These are phyloP conservation scores for Argyra leucocephala DNA, from an alignment of 2,888 invertebrate species.

Conservation along the genomic window DNA sequence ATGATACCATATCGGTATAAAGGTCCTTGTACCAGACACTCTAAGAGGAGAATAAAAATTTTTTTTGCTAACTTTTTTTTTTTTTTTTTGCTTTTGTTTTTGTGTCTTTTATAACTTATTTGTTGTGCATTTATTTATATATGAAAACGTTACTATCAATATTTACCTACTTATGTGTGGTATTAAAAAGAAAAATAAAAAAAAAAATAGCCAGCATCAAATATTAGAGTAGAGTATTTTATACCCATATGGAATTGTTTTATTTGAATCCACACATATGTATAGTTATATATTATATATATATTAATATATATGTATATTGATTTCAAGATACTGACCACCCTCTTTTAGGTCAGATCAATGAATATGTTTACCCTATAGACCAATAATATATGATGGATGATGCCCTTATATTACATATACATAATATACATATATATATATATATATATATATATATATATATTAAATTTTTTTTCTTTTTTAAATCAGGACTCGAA, in stretches of 20 bases:
- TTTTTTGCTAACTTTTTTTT: too few relatives aligned
- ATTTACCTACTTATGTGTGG: not conserved
- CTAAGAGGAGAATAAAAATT: not conserved
- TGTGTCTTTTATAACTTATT: not conserved
- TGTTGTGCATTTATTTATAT: not conserved
- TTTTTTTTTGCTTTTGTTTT: not conserved
- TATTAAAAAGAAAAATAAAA: not conserved
- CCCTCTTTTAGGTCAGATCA: constrained; percentile 6
- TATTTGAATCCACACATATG: not conserved
- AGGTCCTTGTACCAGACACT: not conserved
- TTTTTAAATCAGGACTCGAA: too few relatives aligned
- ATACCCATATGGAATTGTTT: not conserved
- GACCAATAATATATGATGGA: constrained; percentile 1
- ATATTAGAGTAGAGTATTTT: not conserved
- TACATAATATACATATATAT: too few relatives aligned
- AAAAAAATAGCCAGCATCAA: not conserved
- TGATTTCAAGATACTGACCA: not conserved
- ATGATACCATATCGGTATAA: not conserved
- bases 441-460: too few relatives aligned
- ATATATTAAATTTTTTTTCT: too few relatives aligned
- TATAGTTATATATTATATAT: not conserved
- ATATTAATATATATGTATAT: not conserved
- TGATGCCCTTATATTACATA: not conserved
- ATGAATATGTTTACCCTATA: constrained; percentile 3
- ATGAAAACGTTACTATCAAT: not conserved